A percentile compares a stretch with the other conserved stretches of the same genome.
phyloP scores from a whole-genome alignment of 2,113 vertebrate species.

The Rhinoderma darwinii region DNA sequence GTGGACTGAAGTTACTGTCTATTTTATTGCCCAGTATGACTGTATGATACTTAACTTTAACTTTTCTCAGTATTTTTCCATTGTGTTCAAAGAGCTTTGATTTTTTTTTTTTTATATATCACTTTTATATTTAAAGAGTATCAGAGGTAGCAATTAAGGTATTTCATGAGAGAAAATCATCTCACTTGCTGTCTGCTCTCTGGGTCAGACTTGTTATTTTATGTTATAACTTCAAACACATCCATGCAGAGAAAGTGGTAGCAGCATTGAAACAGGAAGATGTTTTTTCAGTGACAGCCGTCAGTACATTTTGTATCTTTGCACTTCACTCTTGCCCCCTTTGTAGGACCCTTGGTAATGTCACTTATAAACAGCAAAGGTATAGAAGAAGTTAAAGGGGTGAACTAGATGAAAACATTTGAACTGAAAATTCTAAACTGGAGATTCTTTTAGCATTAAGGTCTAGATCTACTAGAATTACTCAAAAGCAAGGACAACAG shows the following conservation, averaged over 20 bases:
- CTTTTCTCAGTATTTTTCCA: background rate
- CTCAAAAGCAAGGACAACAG: no score
- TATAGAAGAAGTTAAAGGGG: background rate
- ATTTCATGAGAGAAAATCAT: conserved; percentile 25
- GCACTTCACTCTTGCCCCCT: background rate
- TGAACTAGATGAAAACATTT: background rate
- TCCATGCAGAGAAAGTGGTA: background rate
- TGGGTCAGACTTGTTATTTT: conserved; percentile 26
- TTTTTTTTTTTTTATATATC: background rate
- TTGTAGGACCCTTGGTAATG: background rate
- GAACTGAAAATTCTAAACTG: no score
- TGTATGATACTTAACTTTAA: background rate
- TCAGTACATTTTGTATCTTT: conserved; percentile 8
- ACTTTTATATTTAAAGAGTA: conserved; percentile 6
- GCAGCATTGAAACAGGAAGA: background rate
- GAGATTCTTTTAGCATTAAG: no score
- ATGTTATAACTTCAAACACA: background rate
- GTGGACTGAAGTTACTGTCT: background rate
- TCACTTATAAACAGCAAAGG: background rate
- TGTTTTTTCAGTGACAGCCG: background rate
- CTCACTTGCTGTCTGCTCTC: conserved; percentile 16
- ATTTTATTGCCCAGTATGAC: background rate
- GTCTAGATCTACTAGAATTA: no score
- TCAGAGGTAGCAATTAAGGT: conserved; percentile 31
- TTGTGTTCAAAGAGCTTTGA: conserved; percentile 19